phyloP scores from a whole-genome alignment of 2,888 invertebrate species.

The Tetrapedia diversipes region DNA sequence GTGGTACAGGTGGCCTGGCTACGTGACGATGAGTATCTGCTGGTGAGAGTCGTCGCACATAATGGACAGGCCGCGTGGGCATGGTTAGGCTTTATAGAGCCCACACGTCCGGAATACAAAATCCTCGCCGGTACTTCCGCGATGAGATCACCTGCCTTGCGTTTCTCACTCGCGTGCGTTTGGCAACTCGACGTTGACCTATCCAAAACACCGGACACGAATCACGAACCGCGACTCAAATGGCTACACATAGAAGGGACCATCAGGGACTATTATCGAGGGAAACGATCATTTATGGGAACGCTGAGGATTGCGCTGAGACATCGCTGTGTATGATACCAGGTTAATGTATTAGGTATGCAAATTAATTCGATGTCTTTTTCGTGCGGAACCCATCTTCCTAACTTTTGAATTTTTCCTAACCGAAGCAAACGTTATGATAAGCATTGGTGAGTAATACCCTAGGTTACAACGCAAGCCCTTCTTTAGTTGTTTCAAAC shows the following conservation, averaged over 20 bases:
- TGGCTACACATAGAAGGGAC: constrained; percentile 4
- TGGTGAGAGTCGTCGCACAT: constrained; percentile 21
- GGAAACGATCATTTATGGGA: too few relatives aligned
- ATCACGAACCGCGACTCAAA: constrained; percentile 22
- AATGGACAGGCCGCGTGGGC: constrained; percentile 59
- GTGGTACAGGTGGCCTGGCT: constrained; percentile 61
- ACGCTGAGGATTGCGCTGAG: constrained; percentile 1
- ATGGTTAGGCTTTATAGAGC: constrained; percentile 62
- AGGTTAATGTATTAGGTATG: too few relatives aligned
- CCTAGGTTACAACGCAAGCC: too few relatives aligned
- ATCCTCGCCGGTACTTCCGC: constrained; percentile 55
- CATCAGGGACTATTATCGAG: constrained; percentile 19
- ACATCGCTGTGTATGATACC: too few relatives aligned
- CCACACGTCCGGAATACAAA: constrained; percentile 60
- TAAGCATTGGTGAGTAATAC: too few relatives aligned
- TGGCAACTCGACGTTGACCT: constrained; percentile 5
- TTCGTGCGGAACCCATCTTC: too few relatives aligned
- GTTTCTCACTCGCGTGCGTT: constrained; percentile 11
- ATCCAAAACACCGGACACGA: constrained; percentile 9
- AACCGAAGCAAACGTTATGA: too few relatives aligned
- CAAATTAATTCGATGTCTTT: too few relatives aligned
- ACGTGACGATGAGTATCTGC: constrained; percentile 67
- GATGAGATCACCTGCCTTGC: constrained; percentile 50
- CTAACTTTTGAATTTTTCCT: too few relatives aligned
- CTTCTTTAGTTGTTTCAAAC: too few relatives aligned